Evolutionary conservation across 1,140 invertebrate genomes (phyloP).

Genomic region (Acromyrmex charruanus): DNA sequence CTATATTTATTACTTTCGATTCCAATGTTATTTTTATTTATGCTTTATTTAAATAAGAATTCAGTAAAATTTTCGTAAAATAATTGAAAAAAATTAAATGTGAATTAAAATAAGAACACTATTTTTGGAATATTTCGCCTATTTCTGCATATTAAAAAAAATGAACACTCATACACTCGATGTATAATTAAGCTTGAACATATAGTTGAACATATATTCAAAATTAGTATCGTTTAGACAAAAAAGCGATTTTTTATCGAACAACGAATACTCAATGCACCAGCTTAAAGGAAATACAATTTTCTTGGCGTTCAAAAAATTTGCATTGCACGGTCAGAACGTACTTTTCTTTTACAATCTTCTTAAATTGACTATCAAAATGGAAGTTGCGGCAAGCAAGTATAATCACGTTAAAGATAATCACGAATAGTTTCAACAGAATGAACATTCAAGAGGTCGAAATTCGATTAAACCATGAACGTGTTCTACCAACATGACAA

Average conservation of each 20-base stretch:
- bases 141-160: not conserved
- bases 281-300: constrained; percentile 65
- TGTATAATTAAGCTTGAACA: not conserved
- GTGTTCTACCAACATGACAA: not conserved
- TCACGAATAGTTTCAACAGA: not conserved
- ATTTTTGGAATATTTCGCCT: not conserved
- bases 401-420: constrained; percentile 22
- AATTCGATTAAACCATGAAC: constrained; percentile 58
- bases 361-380: constrained; percentile 66
- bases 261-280: constrained; percentile 44
- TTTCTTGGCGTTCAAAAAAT: constrained; percentile 64
- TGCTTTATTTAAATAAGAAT: not conserved
- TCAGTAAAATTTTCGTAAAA: not conserved
- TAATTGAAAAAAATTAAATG: not conserved
- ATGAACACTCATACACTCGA: not conserved
- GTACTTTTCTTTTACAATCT: constrained; percentile 71
- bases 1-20: not conserved
- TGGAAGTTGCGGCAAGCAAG: constrained; percentile 8
- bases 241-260: constrained; percentile 64
- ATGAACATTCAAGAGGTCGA: constrained; percentile 64
- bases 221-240: constrained; percentile 52
- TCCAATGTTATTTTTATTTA: not conserved
- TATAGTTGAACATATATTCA: constrained; percentile 13
- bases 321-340: constrained; percentile 65
- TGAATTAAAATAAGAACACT: not conserved